Evolutionary conservation across 2,113 vertebrate species (phyloP).

Genomic region (Proterorhinus semilunaris): DNA sequence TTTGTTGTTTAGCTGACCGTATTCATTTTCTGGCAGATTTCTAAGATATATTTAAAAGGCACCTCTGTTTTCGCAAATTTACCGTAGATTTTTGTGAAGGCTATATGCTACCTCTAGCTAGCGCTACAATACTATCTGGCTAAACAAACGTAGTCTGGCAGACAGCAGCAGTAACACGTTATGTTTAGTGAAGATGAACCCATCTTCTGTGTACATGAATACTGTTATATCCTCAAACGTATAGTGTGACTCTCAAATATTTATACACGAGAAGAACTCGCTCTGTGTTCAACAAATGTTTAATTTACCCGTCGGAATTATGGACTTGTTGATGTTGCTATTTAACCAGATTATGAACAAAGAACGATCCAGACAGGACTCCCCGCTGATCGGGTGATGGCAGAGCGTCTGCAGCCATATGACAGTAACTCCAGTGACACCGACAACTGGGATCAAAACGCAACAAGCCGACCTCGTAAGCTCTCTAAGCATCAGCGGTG

Average conservation of each 20-base stretch:
- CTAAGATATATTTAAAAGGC: slow-evolving; percentile 19
- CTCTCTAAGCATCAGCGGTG: slow-evolving; percentile 92
- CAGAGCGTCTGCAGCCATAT: slow-evolving; percentile 89
- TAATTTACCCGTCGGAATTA: not conserved
- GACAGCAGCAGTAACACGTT: slow-evolving; percentile 7
- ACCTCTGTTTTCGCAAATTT: not conserved
- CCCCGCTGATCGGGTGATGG: slow-evolving; percentile 83
- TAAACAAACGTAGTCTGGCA: slow-evolving; percentile 11
- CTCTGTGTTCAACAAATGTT: not conserved
- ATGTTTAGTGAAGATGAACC: not conserved
- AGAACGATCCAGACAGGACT: slow-evolving; percentile 75
- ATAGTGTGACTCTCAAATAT: not conserved
- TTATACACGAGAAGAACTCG: not conserved
- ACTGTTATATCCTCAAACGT: too few relatives aligned
- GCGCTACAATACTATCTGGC: slow-evolving; percentile 37
- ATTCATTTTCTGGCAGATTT: not conserved
- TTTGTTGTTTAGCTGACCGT: not conserved
- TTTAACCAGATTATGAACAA: slow-evolving; percentile 81
- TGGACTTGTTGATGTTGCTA: slow-evolving; percentile 54
- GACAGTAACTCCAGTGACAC: slow-evolving; percentile 94
- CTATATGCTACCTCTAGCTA: slow-evolving; percentile 44
- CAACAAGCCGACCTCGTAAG: slow-evolving; percentile 89
- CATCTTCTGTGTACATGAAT: too few relatives aligned
- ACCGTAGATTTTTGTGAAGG: not conserved
- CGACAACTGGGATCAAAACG: slow-evolving; percentile 89